Evolutionary conservation across 2,113 vertebrate species (phyloP), one percentile per base, ranked within the genome.

Genomic region (Lontra canadensis): DNA sequence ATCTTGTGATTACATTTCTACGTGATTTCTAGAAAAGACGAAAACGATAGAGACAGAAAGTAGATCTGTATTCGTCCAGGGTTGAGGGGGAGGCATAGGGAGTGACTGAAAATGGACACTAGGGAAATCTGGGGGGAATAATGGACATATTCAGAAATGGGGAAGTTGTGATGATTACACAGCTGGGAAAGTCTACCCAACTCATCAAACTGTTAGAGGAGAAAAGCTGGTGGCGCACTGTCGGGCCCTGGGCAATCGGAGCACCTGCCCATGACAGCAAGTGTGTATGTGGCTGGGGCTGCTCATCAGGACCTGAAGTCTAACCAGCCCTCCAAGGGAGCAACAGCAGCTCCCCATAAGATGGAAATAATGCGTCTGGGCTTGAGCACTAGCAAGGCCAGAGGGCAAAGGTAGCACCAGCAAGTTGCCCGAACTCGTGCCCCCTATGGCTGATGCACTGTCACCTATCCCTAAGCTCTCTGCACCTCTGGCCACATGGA

Each of bases 301-400:
- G 20, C 59, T 42, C 47, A 1, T 6, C 18, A 2, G 1, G 29
- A 63, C 6, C 76, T 36, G 59, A 31, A 34, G 4, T 71, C 67
- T 34, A 21, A 13, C 81, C 74, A 34, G 21, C 15, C 67, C 47
- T 57, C 29, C 29, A 25, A 49, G 18, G 44, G 14, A 4, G 1
- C 34, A 1, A 4, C 34, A 4, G 39, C 34, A 12, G 12, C 2
- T 26, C 31, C 20, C 34, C 10, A 0, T 7, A 1, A 14, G 21
- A 44, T 2, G 1, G 61, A 79, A 20, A 34, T 0, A 13, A 17
- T 1, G 4, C 2, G 0, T 26, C 67, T 2, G 5, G 52, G 83
- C 5, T 4, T 15, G n/a, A 65, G 42, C 0, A 17, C 63, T 6
- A 25, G 52, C 39, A 13, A 31, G 34, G 39, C 52, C 39, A 44